Evolutionary conservation across 2,797 vertebrate species (phyloP), one percentile per base, ranked within the genome.

Genomic region (Chaenodraco wilsoni): DNA sequence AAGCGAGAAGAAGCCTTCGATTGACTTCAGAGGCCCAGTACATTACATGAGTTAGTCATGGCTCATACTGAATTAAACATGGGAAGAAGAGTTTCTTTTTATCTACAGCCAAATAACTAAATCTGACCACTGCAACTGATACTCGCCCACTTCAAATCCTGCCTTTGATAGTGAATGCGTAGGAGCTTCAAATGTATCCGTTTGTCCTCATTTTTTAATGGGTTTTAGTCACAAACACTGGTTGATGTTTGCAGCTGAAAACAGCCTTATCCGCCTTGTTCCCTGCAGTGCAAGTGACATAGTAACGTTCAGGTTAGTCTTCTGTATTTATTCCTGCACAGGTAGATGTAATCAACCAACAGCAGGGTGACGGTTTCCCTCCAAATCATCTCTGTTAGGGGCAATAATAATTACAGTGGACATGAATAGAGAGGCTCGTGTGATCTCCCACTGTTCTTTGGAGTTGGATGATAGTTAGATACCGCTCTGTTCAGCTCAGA

Each of bases 51-150:
- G 88, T 92, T 91, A 89, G 90, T 90, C 90, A 91, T 83, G 91
- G 87, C 84, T 90, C 88, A 89, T 83, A 88, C 84, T 88, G 91
- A 92, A 93, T 89, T 86, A 90, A 93, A 91, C 88, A 91, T 89
- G 84, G 89, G 81, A 86, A 84, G 81, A 88, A 84, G 83, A 87
- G 79, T 85, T 92, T 74, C 85, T 89, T 92, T 92, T 93, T 89
- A 93, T 93, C 90, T 89, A 27, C 83, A 90, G 91, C 88, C 90
- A 90, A 90, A 87, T 83, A 87, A 81, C 84, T 89, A 90, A 92
- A 92, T 91, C 84, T 91, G 89, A 92, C 90, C 89, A 91, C 79
- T 82, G 88, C 88, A 91, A 84, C 86, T 66, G 75, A 88, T 82
- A 82, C 87, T 86, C 76, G 55, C 84, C 83, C 83, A 85, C 91